phyloP scores from a whole-genome alignment of 1,140 invertebrate genomes.

The Papilio helenus region DNA sequence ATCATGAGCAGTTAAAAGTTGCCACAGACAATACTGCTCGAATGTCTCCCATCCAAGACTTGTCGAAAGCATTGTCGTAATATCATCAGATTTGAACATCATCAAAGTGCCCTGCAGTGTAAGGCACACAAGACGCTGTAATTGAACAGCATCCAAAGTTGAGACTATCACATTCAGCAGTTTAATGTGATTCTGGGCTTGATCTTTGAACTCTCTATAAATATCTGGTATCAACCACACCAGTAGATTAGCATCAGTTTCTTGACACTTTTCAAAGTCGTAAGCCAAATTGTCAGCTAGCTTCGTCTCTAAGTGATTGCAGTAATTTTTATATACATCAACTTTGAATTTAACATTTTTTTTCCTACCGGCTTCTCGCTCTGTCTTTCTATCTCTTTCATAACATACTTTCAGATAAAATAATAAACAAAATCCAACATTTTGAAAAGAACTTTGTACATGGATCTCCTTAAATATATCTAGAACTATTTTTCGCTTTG shows the following conservation, averaged over 20 bases:
- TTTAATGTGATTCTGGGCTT: slow-evolving; percentile 93
- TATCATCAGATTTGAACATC: slow-evolving; percentile 90
- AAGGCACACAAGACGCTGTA: slow-evolving; percentile 94
- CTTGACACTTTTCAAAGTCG: slow-evolving; percentile 94
- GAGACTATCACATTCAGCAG: slow-evolving; percentile 94
- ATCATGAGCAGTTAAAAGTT: slow-evolving; percentile 95
- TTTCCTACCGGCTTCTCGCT: slow-evolving; percentile 79
- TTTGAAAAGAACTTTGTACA: slow-evolving; percentile 85
- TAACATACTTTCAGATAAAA: slow-evolving; percentile 83
- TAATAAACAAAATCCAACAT: slow-evolving; percentile 92
- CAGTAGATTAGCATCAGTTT: slow-evolving; percentile 93
- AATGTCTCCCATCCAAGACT: slow-evolving; percentile 98
- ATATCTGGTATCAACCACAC: slow-evolving; percentile 96
- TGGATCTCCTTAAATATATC: slow-evolving; percentile 90
- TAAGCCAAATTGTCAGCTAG: slow-evolving; percentile 89
- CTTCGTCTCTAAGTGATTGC: slow-evolving; percentile 91
- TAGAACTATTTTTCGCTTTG: slow-evolving; percentile 89
- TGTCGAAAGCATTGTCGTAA: slow-evolving; percentile 88
- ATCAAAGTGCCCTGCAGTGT: slow-evolving; percentile 94
- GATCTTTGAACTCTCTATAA: slow-evolving; percentile 94
- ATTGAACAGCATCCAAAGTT: slow-evolving; percentile 93
- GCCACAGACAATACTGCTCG: slow-evolving; percentile 98
- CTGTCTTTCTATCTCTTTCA: slow-evolving; percentile 70
- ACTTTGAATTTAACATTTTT: slow-evolving; percentile 90
- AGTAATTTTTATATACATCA: slow-evolving; percentile 93